Evolutionary conservation across 2,797 vertebrate species (phyloP).

Genomic region (Syngnathus rostellatus): DNA sequence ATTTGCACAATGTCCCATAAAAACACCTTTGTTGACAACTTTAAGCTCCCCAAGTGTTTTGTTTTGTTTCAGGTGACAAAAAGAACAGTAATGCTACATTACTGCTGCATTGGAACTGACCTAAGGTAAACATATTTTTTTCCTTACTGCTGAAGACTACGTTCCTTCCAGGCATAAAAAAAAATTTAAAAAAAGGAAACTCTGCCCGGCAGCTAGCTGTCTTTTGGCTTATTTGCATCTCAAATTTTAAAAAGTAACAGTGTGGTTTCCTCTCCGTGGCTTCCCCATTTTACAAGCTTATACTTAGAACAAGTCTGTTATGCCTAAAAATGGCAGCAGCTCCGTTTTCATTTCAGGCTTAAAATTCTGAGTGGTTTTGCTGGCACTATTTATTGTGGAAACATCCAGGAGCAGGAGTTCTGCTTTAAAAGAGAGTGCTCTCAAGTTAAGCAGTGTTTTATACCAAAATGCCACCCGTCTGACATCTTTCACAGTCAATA

Average conservation of each 20-base stretch:
- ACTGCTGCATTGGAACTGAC: no score
- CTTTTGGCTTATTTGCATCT: background rate
- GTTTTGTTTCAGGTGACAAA: no score
- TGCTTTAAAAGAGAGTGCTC: background rate
- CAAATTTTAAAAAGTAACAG: background rate
- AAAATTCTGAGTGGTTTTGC: background rate
- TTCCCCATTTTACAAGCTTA: background rate
- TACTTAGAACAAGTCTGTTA: background rate
- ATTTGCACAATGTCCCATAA: no score
- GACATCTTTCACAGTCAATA: conserved; percentile 10
- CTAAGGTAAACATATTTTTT: no score
- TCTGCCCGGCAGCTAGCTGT: background rate
- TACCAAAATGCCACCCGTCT: background rate
- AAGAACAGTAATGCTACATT: no score
- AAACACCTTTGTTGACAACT: no score
- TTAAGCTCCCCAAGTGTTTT: no score
- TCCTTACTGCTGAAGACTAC: no score
- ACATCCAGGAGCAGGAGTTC: background rate
- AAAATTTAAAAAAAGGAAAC: no score
- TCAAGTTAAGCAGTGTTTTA: background rate
- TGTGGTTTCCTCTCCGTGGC: background rate
- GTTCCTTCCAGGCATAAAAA: no score
- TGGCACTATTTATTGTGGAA: background rate
- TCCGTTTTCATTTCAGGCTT: background rate
- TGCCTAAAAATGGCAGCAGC: background rate